Conservation (phyloP, 1,140 invertebrate genomes). For the Nymphalis io region DNA sequence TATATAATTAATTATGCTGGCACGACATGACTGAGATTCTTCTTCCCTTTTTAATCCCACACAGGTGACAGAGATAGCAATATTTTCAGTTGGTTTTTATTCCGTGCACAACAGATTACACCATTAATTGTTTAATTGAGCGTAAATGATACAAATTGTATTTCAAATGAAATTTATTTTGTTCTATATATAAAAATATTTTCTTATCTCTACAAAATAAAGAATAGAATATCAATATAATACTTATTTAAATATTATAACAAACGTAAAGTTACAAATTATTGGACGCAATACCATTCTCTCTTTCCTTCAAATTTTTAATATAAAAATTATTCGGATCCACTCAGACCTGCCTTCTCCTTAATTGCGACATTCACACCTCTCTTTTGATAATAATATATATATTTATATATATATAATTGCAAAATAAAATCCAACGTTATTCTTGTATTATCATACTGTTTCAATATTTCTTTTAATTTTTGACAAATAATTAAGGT, state of each 20-base stretch:
- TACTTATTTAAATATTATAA: conserved; percentile 73
- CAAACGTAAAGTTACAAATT: conserved; percentile 62
- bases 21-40: too few relatives aligned
- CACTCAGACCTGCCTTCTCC: conserved; percentile 46
- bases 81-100: too few relatives aligned
- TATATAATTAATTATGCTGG: too few relatives aligned
- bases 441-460: conserved; percentile 24
- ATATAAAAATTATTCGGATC: conserved; percentile 78
- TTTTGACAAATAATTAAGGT: not conserved
- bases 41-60: too few relatives aligned
- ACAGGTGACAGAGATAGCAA: too few relatives aligned
- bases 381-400: conserved; percentile 34
- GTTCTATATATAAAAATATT: conserved; percentile 76
- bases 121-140: too few relatives aligned
- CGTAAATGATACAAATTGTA: not conserved
- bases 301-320: conserved; percentile 74
- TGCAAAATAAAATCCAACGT: conserved; percentile 52
- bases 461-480: not conserved
- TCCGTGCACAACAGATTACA: too few relatives aligned
- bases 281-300: conserved; percentile 74
- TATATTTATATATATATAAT: conserved; percentile 28
- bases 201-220: conserved; percentile 72
- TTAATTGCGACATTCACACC: conserved; percentile 41
- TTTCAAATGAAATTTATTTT: conserved; percentile 51
- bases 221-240: conserved; percentile 75